Conservation (phyloP, 2,113 vertebrate genomes). For the Apus apus region DNA sequence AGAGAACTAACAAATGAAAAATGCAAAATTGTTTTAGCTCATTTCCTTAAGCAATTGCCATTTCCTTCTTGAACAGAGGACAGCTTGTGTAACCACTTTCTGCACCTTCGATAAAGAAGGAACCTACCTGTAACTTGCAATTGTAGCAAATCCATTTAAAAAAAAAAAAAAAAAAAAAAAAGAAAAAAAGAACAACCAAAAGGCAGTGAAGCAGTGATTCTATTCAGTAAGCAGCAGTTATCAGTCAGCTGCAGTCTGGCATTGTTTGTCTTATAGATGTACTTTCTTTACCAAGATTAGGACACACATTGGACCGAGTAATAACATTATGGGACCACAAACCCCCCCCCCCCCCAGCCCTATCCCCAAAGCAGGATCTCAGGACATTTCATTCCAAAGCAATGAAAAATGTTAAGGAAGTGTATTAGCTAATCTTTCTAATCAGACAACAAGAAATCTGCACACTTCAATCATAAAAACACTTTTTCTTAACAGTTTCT, state of each 20-base stretch:
- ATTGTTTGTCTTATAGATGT: neutral
- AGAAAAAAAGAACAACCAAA: neutral
- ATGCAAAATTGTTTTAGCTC: neutral
- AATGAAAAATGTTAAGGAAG: neutral
- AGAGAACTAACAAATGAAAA: neutral
- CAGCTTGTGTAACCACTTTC: neutral
- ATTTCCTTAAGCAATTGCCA: neutral
- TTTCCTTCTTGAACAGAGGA: neutral
- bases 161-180: neutral
- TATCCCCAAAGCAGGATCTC: neutral
- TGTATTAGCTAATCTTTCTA: neutral
- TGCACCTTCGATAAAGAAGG: neutral
- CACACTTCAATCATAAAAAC: neutral
- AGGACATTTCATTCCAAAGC: neutral
- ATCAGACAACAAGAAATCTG: neutral
- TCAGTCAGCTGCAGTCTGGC: neutral
- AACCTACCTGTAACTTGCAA: neutral
- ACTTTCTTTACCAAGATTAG: neutral
- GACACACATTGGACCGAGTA: neutral
- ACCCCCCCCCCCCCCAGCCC: too few relatives aligned
- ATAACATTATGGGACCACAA: neutral
- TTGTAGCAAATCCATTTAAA: neutral
- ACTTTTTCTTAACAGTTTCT: neutral
- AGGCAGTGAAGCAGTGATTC: neutral
- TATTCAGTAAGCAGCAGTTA: neutral